phyloP scores from a whole-genome alignment of 2,113 vertebrate species.

The Manacus vitellinus region DNA sequence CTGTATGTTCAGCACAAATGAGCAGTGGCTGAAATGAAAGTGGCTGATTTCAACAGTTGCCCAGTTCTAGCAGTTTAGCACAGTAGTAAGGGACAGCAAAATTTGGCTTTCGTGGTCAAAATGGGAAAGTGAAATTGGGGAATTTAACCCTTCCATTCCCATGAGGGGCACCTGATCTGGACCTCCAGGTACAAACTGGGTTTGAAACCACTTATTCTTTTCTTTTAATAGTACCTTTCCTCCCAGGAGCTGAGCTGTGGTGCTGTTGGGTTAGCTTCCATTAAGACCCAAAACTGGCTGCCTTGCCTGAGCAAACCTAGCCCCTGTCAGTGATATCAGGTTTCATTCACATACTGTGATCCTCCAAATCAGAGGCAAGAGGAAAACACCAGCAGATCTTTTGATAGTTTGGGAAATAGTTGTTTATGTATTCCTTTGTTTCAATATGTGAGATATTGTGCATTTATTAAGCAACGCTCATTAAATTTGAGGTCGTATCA shows the following conservation, averaged over 20 bases:
- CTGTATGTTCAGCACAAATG: background rate
- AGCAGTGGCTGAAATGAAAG: background rate
- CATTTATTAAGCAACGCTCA: background rate
- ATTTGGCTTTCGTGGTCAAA: background rate
- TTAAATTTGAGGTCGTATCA: background rate
- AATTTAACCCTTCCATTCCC: background rate
- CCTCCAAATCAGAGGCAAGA: background rate
- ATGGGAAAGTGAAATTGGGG: background rate
- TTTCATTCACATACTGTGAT: background rate
- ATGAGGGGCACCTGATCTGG: background rate
- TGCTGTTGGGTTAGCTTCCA: background rate
- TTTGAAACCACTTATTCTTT: background rate
- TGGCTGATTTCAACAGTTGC: background rate
- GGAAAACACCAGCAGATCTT: background rate
- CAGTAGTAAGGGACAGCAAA: background rate
- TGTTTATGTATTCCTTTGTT: slow-evolving; percentile 29
- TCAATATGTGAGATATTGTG: background rate
- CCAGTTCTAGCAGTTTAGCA: background rate
- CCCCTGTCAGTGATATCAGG: background rate
- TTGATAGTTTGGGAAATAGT: background rate
- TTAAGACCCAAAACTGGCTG: background rate
- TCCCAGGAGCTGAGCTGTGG: background rate
- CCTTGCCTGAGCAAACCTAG: background rate
- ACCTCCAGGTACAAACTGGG: background rate
- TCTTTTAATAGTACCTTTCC: background rate